Conservation (phyloP, 2,113 vertebrate species). For the Rhea pennata region DNA sequence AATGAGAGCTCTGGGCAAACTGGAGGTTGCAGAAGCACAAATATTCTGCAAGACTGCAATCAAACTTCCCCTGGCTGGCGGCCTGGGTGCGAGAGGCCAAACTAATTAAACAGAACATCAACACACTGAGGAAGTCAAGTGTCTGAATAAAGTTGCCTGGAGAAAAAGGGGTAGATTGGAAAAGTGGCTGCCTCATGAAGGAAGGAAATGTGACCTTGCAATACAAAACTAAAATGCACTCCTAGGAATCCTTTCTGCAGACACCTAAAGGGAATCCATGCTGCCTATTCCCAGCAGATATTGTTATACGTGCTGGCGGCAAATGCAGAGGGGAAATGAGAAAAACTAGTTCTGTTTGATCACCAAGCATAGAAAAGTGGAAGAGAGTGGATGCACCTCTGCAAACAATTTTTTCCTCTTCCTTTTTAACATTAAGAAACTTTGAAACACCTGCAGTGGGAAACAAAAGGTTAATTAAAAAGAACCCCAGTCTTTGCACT, state of each 20-base stretch:
- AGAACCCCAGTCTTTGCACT: constrained; percentile 63
- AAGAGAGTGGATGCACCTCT: not conserved
- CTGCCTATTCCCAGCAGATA: not conserved
- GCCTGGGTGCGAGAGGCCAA: not conserved
- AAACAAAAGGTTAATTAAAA: constrained; percentile 77
- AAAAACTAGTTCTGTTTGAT: constrained; percentile 9
- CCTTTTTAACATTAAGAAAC: constrained; percentile 39
- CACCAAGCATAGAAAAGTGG: not conserved
- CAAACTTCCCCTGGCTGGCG: not conserved
- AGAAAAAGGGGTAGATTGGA: not conserved
- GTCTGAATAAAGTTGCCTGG: not conserved
- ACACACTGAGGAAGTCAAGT: not conserved
- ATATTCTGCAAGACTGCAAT: not conserved
- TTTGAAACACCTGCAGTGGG: constrained; percentile 66
- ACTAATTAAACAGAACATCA: not conserved
- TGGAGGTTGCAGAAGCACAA: not conserved
- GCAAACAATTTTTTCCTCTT: not conserved
- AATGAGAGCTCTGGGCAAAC: not conserved
- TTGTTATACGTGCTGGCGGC: not conserved
- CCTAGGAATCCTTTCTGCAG: not conserved
- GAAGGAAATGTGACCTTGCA: not conserved
- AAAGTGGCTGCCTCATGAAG: not conserved
- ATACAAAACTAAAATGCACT: not conserved
- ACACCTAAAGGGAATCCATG: not conserved
- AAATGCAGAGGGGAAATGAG: not conserved